phyloP scores from a whole-genome alignment of 2,888 invertebrate species.

The Leucania comma region DNA sequence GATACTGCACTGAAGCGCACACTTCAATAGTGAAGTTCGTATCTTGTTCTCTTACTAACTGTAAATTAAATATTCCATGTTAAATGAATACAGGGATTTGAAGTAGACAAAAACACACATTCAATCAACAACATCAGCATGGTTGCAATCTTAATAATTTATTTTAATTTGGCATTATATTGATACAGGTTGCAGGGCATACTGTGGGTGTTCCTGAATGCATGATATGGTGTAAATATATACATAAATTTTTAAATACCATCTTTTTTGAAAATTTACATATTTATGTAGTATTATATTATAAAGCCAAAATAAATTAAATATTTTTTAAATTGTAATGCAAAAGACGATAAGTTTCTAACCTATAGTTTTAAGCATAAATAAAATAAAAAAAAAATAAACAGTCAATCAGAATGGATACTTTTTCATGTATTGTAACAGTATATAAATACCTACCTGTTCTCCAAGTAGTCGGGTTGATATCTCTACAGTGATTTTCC shows the following conservation, averaged over 20 bases:
- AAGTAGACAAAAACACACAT: neutral
- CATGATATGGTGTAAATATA: no score
- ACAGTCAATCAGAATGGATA: no score
- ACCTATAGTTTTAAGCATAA: no score
- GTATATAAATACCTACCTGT: slow-evolving; percentile 70
- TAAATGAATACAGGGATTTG: neutral
- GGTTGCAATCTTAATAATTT: no score
- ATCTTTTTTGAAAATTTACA: no score
- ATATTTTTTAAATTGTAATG: no score
- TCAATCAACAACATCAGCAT: neutral
- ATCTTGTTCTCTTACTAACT: slow-evolving; percentile 73
- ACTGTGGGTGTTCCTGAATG: neutral
- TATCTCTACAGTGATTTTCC: slow-evolving; percentile 70
- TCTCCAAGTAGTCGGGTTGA: slow-evolving; percentile 62
- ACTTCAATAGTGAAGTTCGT: slow-evolving; percentile 67
- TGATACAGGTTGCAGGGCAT: neutral
- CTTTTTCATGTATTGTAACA: neutral
- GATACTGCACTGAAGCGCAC: slow-evolving; percentile 65
- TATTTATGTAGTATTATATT: no score
- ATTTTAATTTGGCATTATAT: no score
- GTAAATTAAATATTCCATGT: slow-evolving; percentile 45
- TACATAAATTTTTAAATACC: no score
- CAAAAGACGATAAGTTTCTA: no score
- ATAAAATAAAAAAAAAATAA: neutral
- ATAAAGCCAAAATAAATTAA: no score